phyloP scores from a whole-genome alignment of 1,140 invertebrate species.

The Meloidogyne chitwoodi region DNA sequence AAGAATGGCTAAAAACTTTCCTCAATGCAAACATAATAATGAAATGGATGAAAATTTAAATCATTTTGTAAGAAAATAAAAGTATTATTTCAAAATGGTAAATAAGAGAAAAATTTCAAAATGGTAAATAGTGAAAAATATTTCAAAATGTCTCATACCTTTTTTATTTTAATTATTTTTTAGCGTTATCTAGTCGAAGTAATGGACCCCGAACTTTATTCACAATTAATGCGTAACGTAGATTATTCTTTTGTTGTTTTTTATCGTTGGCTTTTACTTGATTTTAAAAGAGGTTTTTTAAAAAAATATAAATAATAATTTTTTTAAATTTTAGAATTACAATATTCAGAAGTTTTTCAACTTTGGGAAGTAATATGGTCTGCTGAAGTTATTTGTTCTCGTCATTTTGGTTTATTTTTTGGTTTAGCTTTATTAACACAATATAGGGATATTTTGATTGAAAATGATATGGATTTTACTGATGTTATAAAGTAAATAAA shows the following conservation, averaged over 20 bases:
- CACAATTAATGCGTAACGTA: slow-evolving; percentile 85
- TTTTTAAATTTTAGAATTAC: too few relatives aligned
- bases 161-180: not conserved
- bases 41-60: slow-evolving; percentile 18
- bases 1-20: slow-evolving; percentile 84
- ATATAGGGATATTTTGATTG: slow-evolving; percentile 85
- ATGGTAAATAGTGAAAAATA: not conserved
- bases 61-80: not conserved
- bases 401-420: slow-evolving; percentile 85
- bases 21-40: slow-evolving; percentile 67
- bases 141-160: not conserved
- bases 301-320: too few relatives aligned
- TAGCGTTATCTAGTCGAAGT: slow-evolving; percentile 73
- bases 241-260: slow-evolving; percentile 84
- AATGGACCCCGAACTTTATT: slow-evolving; percentile 84
- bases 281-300: slow-evolving; percentile 73
- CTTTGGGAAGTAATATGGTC: slow-evolving; percentile 90
- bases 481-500: slow-evolving; percentile 77
- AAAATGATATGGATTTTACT: slow-evolving; percentile 92
- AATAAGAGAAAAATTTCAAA: not conserved
- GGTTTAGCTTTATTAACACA: slow-evolving; percentile 83
- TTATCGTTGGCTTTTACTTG: slow-evolving; percentile 82
- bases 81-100: not conserved
- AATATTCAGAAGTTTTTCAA: slow-evolving; percentile 84
- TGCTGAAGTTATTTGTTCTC: slow-evolving; percentile 77